Conservation (phyloP, 2,797 vertebrate species). For the Okamejei kenojei region DNA sequence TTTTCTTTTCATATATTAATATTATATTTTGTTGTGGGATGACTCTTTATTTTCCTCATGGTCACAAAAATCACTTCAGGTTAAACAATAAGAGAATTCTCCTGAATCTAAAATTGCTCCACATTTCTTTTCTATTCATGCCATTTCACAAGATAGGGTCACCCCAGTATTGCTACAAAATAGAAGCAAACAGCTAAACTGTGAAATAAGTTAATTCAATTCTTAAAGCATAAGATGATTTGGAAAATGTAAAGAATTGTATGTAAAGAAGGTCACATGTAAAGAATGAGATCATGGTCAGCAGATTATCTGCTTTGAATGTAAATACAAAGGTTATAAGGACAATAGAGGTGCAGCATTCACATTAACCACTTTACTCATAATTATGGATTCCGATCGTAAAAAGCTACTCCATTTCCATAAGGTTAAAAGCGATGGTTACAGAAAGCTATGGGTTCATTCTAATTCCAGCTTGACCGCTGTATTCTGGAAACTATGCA, state of each 20-base stretch:
- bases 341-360: background rate
- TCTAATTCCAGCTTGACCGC: background rate
- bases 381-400: background rate
- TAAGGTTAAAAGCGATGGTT: background rate
- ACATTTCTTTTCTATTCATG: background rate
- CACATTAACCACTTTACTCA: background rate
- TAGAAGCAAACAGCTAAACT: background rate
- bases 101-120: background rate
- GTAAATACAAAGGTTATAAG: background rate
- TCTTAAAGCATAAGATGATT: background rate
- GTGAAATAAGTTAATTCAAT: background rate
- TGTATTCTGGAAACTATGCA: background rate
- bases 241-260: background rate
- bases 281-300: background rate
- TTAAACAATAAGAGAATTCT: background rate
- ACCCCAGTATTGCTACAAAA: background rate
- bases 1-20: background rate
- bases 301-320: background rate
- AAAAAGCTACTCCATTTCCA: background rate
- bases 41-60: background rate
- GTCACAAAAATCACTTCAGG: background rate
- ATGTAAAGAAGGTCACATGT: no score
- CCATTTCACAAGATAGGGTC: background rate
- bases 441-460: slow-evolving; percentile 7
- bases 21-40: background rate